Base-by-base conservation (phyloP, 2,113 vertebrate genomes). In the Otis tarda region DNA sequence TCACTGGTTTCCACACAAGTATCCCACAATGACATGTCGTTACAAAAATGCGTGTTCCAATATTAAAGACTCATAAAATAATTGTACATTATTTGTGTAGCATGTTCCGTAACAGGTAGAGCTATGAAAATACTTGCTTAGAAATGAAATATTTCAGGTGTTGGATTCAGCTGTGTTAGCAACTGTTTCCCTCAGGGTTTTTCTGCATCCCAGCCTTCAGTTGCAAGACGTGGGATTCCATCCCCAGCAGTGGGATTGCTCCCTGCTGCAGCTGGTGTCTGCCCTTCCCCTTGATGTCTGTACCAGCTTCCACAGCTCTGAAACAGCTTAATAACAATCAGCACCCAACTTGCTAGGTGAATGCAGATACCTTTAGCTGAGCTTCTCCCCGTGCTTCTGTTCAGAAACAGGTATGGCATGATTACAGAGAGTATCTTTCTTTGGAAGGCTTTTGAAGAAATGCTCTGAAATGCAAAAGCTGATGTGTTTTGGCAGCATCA, bases 241-340 rank as follows among this genome's bases (percentile, higher is more conserved):
- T 77, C 47, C 23, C 23, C 0, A 0, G 7, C 0, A 0, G 49
- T 63, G 63, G 43, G 25, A 30, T 80, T 15, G 2, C 18, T 73
- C 21, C 57, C 2, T 10, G 21, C 49, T n/a, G 63, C 35, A 45
- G 43, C 47, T 70, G 55, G 3, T 69, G 71, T 55, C 55, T 92
- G 52, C 28, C 25, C 41, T 68, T 90, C 28, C 23, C 47, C 41
- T 21, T 37, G 30, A 22, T 53, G 25, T 56, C 86, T 90, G 69
- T 56, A 30, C 14, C 49, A 68, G 41, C 74, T 84, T 89, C 74
- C 57, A 75, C 27, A 60, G 1, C 60, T 75, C 67, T 67, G 64
- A 55, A 67, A 30, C 52, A 75, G 25, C 47, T 70, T 45, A 49
- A 12, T 30, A 67, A n/a, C 35, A 52, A 8, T 55, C 77, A 55